phyloP scores from a whole-genome alignment of 2,888 invertebrate genomes.

The Scaeva pyrastri region DNA sequence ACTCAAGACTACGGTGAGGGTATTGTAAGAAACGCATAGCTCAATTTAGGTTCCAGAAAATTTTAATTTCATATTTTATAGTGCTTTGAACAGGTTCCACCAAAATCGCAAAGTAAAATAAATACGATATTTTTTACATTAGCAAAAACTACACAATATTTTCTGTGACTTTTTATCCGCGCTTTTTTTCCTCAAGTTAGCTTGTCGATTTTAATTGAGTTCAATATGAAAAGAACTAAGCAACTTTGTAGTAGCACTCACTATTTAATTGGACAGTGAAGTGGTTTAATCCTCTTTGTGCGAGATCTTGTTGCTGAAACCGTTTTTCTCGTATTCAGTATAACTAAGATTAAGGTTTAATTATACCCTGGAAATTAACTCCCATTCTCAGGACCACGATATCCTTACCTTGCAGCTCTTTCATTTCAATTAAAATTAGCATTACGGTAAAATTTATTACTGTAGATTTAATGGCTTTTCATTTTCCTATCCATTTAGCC shows the following conservation, averaged over 20 bases:
- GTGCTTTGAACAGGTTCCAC: too few species aligned
- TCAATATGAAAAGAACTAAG: constrained; percentile 49
- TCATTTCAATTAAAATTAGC: constrained; percentile 70
- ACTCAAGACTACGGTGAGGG: too few species aligned
- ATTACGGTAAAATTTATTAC: constrained; percentile 63
- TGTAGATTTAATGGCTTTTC: constrained; percentile 52
- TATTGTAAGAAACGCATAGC: too few species aligned
- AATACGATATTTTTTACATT: too few species aligned
- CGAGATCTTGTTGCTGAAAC: constrained; percentile 45
- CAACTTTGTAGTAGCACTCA: constrained; percentile 42
- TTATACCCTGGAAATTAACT: constrained; percentile 54
- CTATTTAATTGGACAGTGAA: constrained; percentile 55
- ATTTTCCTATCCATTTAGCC: constrained; percentile 31
- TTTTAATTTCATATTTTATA: too few species aligned
- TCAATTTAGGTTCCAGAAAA: too few species aligned
- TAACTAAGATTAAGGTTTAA: constrained; percentile 60
- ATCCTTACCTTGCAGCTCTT: constrained; percentile 56
- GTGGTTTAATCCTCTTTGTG: constrained; percentile 57
- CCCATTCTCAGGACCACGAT: constrained; percentile 44
- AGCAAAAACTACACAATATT: background rate
- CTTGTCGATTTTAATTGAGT: constrained; percentile 23
- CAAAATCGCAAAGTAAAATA: too few species aligned
- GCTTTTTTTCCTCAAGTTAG: background rate
- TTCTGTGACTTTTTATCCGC: background rate
- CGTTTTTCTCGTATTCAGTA: constrained; percentile 42